These are phyloP conservation scores for Nothura maculosa DNA, from an alignment of 2,797 vertebrate species.

Conservation along the genomic window DNA sequence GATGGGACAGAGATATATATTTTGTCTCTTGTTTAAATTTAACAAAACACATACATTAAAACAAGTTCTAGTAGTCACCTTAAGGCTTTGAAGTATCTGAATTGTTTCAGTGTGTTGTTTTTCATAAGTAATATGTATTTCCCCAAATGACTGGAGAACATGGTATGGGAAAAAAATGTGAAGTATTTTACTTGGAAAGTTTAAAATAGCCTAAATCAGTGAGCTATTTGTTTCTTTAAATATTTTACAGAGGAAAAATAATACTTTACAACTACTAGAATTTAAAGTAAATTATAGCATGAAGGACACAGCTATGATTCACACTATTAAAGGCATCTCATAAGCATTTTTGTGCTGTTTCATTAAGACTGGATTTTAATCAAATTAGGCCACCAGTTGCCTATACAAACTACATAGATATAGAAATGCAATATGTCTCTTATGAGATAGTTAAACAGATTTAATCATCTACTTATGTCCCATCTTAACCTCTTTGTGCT, in stretches of 20 bases:
- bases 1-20: not conserved
- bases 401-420: not conserved
- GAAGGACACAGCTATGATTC: constrained; percentile 27
- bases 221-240: constrained; percentile 74
- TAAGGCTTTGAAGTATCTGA: constrained; percentile 42
- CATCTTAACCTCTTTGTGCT: not conserved
- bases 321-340: constrained; percentile 39
- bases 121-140: constrained; percentile 67
- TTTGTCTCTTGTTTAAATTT: constrained; percentile 34
- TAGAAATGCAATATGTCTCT: not conserved
- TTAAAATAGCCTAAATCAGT: constrained; percentile 72
- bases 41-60: constrained; percentile 39
- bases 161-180: constrained; percentile 39
- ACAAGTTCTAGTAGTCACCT: constrained; percentile 19
- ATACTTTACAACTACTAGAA: constrained; percentile 47
- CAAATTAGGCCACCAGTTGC: not conserved
- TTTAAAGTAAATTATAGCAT: constrained; percentile 61
- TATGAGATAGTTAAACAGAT: not conserved
- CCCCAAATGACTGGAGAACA: constrained; percentile 46
- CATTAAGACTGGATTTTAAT: not conserved
- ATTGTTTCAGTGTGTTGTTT: constrained; percentile 59
- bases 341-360: constrained; percentile 3
- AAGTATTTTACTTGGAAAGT: constrained; percentile 69
- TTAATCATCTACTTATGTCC: not conserved
- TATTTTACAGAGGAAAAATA: constrained; percentile 67